Evolutionary conservation across 2,113 vertebrate genomes (phyloP).

Genomic region (Elephas maximus): DNA sequence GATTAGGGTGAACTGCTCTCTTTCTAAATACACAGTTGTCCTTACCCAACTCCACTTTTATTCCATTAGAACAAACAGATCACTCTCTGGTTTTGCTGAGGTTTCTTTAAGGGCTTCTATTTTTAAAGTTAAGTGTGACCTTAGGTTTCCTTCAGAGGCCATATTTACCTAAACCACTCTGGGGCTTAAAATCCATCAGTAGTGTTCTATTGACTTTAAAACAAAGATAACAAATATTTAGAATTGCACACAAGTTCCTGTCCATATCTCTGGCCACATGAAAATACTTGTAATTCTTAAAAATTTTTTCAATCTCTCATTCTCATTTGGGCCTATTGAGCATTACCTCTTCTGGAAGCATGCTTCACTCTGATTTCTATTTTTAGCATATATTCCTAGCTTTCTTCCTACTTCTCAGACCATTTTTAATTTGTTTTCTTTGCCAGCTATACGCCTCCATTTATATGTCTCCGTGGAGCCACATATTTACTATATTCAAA

Average conservation of each 20-base stretch:
- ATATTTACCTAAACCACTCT: slow-evolving; percentile 60
- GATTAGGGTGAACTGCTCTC: not conserved
- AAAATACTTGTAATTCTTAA: not conserved
- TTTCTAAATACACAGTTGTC: slow-evolving; percentile 12
- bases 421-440: not conserved
- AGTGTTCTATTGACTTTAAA: not conserved
- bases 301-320: not conserved
- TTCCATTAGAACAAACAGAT: not conserved
- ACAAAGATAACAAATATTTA: not conserved
- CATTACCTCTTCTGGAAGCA: not conserved
- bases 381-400: not conserved
- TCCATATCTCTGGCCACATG: not conserved
- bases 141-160: slow-evolving; percentile 41
- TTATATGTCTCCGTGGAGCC: not conserved
- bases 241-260: not conserved
- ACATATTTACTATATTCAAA: not conserved
- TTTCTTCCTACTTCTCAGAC: not conserved
- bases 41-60: not conserved
- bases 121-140: slow-evolving; percentile 4
- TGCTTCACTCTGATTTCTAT: not conserved
- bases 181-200: not conserved
- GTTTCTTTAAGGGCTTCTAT: not conserved
- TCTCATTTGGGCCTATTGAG: not conserved
- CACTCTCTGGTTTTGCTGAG: not conserved
- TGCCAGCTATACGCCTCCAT: not conserved